These are phyloP conservation scores for Whitmania pigra DNA, from an alignment of 1,140 invertebrate genomes.

Conservation along the genomic window DNA sequence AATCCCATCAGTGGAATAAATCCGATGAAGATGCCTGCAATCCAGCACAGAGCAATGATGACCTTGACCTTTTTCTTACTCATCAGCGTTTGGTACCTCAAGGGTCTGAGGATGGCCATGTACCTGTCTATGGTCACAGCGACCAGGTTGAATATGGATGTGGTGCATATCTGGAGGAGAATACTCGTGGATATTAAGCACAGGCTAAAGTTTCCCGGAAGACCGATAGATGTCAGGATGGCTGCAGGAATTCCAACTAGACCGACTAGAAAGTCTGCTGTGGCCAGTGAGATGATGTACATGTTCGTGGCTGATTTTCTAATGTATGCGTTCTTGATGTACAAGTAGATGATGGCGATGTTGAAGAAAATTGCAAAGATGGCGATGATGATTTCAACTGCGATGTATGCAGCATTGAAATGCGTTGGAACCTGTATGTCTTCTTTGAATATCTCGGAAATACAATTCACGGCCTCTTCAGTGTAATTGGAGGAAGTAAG, in stretches of 20 bases:
- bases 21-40: conserved; percentile 62
- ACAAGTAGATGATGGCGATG: conserved; percentile 68
- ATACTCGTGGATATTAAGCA: conserved; percentile 76
- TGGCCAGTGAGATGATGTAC: conserved; percentile 68
- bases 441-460: conserved; percentile 46
- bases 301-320: conserved; percentile 67
- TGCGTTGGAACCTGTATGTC: conserved; percentile 20
- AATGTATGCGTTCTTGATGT: conserved; percentile 59
- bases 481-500: no score
- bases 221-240: conserved; percentile 58
- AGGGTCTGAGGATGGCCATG: conserved; percentile 77
- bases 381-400: conserved; percentile 65
- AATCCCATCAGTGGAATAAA: conserved; percentile 74
- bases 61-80: conserved; percentile 66
- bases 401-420: conserved; percentile 48
- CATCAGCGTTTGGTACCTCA: conserved; percentile 74
- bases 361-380: conserved; percentile 68
- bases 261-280: conserved; percentile 55
- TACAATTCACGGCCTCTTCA: conserved; percentile 22
- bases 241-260: conserved; percentile 67
- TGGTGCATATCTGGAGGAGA: conserved; percentile 72
- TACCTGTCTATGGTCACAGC: conserved; percentile 79
- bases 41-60: conserved; percentile 72
- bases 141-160: conserved; percentile 73
- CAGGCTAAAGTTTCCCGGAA: conserved; percentile 56